Base-by-base conservation (phyloP, 2,113 vertebrate genomes). In the Sialia sialis region DNA sequence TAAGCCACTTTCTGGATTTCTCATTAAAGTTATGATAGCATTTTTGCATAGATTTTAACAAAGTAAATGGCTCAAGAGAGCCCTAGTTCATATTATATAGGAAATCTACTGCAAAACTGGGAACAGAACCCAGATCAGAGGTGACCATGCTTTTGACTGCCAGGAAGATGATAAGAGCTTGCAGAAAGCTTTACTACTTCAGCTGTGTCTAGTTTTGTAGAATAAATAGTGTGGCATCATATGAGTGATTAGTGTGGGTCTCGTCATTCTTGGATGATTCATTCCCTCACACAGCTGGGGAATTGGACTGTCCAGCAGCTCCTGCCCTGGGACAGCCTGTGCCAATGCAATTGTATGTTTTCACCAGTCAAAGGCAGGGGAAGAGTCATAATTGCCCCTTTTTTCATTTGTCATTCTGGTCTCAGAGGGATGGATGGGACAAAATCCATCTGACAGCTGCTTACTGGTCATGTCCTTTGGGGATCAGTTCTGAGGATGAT, bases 341-440 rank as follows among this genome's bases (percentile, higher is more conserved):
- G 0, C 44, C 77, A 60, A 3, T 44, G 64, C 0, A 0, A 44
- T 74, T 36, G 17, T n/a, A 17, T 9, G 3, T 29, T 78, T 29
- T 84, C 74, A 36, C 29, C 63, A 84, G 64, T 38, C 55, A 46
- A 26, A 43, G 49, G 67, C 55, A 51, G 51, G 29, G 68, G 26
- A 69, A 91, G 36, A 91, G 38, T 19, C 29, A 16, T 83, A 75
- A 90, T 67, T 63, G 34, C 20, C 32, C 39, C 7, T 55, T 92
- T 94, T 66, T 72, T 79, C 29, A 60, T 83, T 86, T 51, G 14
- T 68, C 44, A 39, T 76, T 72, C 54, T 52, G 23, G 20, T 86
- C 63, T 73, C 68, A 48, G n/a, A 72, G 56, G 60, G 41, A 67
- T 63, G 0, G 0, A 29, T 38, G 62, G 66, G 52, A 56, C 41